These are phyloP conservation scores for Amyelois transitella DNA, from an alignment of 1,140 invertebrate species.

Conservation along the genomic window DNA sequence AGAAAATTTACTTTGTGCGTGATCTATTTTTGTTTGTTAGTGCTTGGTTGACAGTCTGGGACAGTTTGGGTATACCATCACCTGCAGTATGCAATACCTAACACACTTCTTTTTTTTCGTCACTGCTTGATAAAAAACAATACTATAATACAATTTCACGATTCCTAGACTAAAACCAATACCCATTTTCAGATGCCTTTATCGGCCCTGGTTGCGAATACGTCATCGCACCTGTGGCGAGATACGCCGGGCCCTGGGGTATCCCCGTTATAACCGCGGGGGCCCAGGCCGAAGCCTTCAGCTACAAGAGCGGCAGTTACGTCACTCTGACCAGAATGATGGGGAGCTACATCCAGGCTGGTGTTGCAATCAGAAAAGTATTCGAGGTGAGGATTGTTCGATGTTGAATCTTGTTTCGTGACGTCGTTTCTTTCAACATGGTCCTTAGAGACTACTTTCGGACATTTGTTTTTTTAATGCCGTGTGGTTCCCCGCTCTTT, in stretches of 20 bases:
- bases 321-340: slow-evolving; percentile 89
- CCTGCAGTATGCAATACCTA: no score
- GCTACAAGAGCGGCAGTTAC: slow-evolving; percentile 80
- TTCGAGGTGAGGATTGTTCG: slow-evolving; percentile 53
- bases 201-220: slow-evolving; percentile 94
- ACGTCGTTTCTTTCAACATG: background rate
- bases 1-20: no score
- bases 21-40: no score
- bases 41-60: no score
- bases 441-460: no score
- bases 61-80: no score
- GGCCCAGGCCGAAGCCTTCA: slow-evolving; percentile 87
- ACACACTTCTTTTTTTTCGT: no score
- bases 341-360: slow-evolving; percentile 85
- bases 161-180: background rate
- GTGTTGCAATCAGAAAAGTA: slow-evolving; percentile 77
- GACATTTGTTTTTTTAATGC: no score
- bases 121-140: no score
- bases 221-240: slow-evolving; percentile 90
- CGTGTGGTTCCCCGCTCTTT: no score
- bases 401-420: slow-evolving; percentile 16
- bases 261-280: slow-evolving; percentile 91
- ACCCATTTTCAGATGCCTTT: slow-evolving; percentile 82
- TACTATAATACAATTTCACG: no score
- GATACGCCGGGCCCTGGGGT: slow-evolving; percentile 91